phyloP scores from a whole-genome alignment of 2,888 invertebrate species.

The Apotomis betuletana region DNA sequence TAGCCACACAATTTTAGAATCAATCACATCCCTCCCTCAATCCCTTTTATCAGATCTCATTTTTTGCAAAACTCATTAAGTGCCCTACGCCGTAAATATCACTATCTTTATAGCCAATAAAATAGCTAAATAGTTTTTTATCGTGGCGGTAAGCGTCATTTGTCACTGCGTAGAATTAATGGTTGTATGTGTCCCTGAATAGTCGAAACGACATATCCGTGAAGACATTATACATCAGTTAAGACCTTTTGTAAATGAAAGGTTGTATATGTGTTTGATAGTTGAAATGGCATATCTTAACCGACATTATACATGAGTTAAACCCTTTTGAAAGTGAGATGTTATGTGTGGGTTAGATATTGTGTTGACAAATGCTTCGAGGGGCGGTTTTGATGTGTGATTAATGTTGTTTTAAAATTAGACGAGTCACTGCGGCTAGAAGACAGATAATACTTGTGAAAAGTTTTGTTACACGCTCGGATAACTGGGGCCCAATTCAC shows the following conservation, averaged over 20 bases:
- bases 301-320: neutral
- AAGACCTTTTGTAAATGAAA: conserved; percentile 1
- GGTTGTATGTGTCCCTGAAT: conserved; percentile 36
- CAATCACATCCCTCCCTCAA: conserved; percentile 15
- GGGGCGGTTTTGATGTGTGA: conserved; percentile 38
- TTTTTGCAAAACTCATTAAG: conserved; percentile 28
- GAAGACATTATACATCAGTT: neutral
- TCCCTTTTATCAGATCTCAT: conserved; percentile 24
- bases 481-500: neutral
- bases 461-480: conserved; percentile 10
- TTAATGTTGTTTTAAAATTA: conserved; percentile 39
- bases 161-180: conserved; percentile 61
- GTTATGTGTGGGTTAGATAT: conserved; percentile 31
- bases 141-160: conserved; percentile 57
- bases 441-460: conserved; percentile 1
- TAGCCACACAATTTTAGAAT: conserved; percentile 2
- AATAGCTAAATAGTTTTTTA: conserved; percentile 69
- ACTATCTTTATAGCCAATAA: conserved; percentile 66
- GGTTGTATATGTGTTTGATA: conserved; percentile 23
- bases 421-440: conserved; percentile 16
- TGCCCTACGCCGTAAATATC: conserved; percentile 46
- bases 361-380: conserved; percentile 34
- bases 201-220: neutral
- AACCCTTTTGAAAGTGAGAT: conserved; percentile 1
- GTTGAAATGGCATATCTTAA: neutral